Conservation (phyloP, 2,113 vertebrate species). For the Nannospalax galili region DNA sequence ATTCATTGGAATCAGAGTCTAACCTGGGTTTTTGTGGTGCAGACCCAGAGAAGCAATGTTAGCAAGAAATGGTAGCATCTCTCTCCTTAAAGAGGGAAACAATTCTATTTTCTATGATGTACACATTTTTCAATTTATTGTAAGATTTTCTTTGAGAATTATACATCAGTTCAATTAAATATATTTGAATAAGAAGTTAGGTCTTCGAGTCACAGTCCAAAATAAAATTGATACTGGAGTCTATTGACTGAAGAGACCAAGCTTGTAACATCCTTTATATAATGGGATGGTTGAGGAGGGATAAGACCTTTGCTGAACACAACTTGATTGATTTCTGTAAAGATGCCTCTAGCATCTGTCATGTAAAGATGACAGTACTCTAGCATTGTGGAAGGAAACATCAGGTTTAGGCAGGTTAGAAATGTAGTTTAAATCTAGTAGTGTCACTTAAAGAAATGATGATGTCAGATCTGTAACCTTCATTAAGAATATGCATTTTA, state of each 20-base stretch:
- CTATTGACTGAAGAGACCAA: not conserved
- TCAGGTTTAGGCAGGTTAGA: not conserved
- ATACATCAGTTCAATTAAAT: not conserved
- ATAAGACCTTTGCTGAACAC: accelerated
- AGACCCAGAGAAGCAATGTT: not conserved
- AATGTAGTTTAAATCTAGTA: not conserved
- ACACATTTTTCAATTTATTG: not conserved
- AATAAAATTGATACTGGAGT: not conserved
- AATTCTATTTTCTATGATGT: not conserved
- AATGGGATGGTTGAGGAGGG: not conserved
- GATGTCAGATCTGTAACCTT: not conserved
- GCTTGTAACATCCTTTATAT: not conserved
- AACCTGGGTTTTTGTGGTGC: not conserved
- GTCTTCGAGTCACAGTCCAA: not conserved
- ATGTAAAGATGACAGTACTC: too few species aligned
- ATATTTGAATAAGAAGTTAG: not conserved
- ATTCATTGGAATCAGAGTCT: not conserved
- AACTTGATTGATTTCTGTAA: not conserved
- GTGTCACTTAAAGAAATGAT: not conserved
- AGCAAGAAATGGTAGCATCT: not conserved
- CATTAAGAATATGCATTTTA: too few species aligned
- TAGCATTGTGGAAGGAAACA: not conserved
- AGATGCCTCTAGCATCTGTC: accelerated
- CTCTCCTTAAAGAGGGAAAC: not conserved
- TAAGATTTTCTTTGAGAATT: not conserved